Base-by-base conservation (phyloP, 2,888 invertebrate genomes). In the Ischnus inquisitorius region DNA sequence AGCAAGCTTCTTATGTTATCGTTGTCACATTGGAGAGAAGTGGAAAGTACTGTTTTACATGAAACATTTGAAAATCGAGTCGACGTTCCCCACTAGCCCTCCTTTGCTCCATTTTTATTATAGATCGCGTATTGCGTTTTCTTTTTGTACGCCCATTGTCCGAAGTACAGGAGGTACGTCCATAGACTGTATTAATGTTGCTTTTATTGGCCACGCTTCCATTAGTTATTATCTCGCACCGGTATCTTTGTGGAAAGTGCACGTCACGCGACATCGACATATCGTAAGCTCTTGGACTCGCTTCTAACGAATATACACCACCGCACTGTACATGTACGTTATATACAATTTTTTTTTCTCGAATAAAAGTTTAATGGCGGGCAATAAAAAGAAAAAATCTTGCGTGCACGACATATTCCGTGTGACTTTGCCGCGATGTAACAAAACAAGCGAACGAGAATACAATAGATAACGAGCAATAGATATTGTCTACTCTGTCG, bases 171-270 rank as follows among this genome's bases (percentile, higher is more conserved):
- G 67, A 34, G 12, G 34, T 60, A 22, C 34, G 62, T 6, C 72
- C 54, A 43, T 14, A 46, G 54, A 57, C 64, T 74, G 57, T 75
- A 86, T 88, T 85, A 85, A 87, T 87, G 82, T 86, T 84, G 86
- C 88, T 88, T 90, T 90, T 90, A 89, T 89, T 88, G 88, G 88
- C 87, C 87, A 90, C 88, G 88, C 89, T 90, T 90, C 89, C 90
- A 90, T 90, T 90, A 88, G 85, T 79, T 86, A 88, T 34, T 90
- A 90, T 91, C 91, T 81, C 83, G 78, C 79, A 68, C 25, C 74
- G 78, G 69, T 85, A 86, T 86, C 86, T 85, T n/a, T 81, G 81
- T 79, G 86, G 83, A 86, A 84, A 82, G 76, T 82, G 82, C 79
- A 79, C 79, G 84, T 85, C 84, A 85, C 82, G 82, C 84, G 84